These are phyloP conservation scores for Procambarus virginalis DNA, from an alignment of 1,140 invertebrate species.

Conservation along the genomic window DNA sequence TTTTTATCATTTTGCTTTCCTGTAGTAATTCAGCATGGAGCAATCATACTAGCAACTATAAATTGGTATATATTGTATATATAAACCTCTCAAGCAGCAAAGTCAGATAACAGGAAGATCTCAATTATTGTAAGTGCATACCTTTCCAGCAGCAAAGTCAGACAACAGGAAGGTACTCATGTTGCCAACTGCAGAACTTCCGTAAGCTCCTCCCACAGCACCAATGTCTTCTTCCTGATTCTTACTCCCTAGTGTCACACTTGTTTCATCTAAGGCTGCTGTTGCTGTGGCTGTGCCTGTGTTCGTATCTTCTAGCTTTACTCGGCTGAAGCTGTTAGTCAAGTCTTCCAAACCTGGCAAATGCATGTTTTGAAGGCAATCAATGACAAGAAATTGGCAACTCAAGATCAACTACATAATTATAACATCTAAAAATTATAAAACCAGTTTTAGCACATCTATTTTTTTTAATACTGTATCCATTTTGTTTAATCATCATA, in stretches of 20 bases:
- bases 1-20: no score
- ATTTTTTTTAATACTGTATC: no score
- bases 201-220: slow-evolving; percentile 7
- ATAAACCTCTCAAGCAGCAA: no score
- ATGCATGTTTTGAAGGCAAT: background rate
- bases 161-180: slow-evolving; percentile 29
- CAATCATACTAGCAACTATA: no score
- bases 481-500: no score
- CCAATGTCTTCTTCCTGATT: background rate
- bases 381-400: background rate
- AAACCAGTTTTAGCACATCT: no score
- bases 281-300: background rate
- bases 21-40: no score
- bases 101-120: no score
- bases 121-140: background rate
- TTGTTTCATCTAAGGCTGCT: background rate
- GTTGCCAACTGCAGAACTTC: background rate
- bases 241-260: background rate
- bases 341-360: background rate
- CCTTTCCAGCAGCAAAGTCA: slow-evolving; percentile 28
- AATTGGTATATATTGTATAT: no score
- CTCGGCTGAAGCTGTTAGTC: background rate
- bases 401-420: no score
- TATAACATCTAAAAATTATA: no score
- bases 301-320: background rate